Conservation (phyloP, 2,888 invertebrate species). For the Endotricha flammealis region DNA sequence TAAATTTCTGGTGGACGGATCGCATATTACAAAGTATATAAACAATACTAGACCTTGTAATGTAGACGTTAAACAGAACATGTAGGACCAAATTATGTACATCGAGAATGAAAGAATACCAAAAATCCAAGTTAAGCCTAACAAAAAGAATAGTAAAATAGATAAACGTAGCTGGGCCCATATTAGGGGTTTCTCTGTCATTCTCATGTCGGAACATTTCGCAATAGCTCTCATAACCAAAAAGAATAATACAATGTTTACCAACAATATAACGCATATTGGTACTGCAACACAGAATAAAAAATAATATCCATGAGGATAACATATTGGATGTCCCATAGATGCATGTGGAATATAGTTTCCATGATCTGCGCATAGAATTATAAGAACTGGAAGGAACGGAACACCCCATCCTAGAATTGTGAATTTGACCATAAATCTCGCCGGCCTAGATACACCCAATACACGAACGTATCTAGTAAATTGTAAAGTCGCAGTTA, state of each 20-base stretch:
- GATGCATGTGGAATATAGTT: constrained; percentile 59
- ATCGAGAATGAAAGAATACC: constrained; percentile 75
- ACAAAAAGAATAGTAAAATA: constrained; percentile 77
- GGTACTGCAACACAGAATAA: constrained; percentile 74
- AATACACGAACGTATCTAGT: constrained; percentile 82
- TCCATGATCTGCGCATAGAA: constrained; percentile 60
- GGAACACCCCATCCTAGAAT: constrained; percentile 82
- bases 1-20: constrained; percentile 70
- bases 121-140: constrained; percentile 81
- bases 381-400: constrained; percentile 67
- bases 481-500: constrained; percentile 83
- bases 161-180: constrained; percentile 76
- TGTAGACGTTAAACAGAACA: constrained; percentile 81
- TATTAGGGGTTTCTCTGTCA: constrained; percentile 52
- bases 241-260: constrained; percentile 75
- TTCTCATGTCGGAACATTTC: constrained; percentile 65
- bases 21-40: constrained; percentile 78
- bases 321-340: constrained; percentile 59
- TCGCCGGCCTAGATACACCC: constrained; percentile 74
- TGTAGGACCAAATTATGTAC: constrained; percentile 75
- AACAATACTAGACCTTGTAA: constrained; percentile 81
- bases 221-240: constrained; percentile 75
- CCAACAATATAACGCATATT: constrained; percentile 64
- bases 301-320: constrained; percentile 70
- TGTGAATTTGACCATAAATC: constrained; percentile 81